Evolutionary conservation across 2,888 invertebrate species (phyloP).

Genomic region (Operophtera brumata): DNA sequence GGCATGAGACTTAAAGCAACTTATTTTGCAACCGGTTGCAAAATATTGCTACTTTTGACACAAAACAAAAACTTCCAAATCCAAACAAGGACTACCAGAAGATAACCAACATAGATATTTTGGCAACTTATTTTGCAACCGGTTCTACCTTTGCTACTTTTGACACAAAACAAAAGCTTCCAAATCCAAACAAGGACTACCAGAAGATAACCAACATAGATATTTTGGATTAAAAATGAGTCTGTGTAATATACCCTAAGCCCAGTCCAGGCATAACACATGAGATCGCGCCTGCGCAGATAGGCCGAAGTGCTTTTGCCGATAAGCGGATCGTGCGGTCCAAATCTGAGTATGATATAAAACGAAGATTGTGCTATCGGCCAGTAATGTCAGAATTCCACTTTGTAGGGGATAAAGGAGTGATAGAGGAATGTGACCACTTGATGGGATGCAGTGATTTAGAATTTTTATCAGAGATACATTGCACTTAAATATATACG

Average conservation of each 20-base stretch:
- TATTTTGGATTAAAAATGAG: neutral
- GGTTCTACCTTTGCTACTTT: too few relatives aligned
- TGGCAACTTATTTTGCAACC: too few relatives aligned
- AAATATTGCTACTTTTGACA: too few relatives aligned
- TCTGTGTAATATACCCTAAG: conserved; percentile 30
- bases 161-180: too few relatives aligned
- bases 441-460: conserved; percentile 13
- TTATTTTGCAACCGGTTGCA: too few relatives aligned
- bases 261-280: conserved; percentile 33
- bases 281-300: conserved; percentile 33
- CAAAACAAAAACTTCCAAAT: too few relatives aligned
- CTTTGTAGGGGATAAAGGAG: conserved; percentile 29
- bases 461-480: conserved; percentile 12
- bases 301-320: conserved; percentile 36
- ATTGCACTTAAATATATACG: neutral
- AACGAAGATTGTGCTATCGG: conserved; percentile 26
- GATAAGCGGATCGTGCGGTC: conserved; percentile 36
- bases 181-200: too few relatives aligned
- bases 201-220: neutral
- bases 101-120: too few relatives aligned
- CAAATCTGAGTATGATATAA: conserved; percentile 41
- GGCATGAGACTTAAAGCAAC: too few relatives aligned
- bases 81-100: too few relatives aligned
- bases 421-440: conserved; percentile 14
- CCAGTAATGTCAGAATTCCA: conserved; percentile 28